These are phyloP conservation scores for Panorpa germanica DNA, from an alignment of 2,888 invertebrate species.

Conservation along the genomic window DNA sequence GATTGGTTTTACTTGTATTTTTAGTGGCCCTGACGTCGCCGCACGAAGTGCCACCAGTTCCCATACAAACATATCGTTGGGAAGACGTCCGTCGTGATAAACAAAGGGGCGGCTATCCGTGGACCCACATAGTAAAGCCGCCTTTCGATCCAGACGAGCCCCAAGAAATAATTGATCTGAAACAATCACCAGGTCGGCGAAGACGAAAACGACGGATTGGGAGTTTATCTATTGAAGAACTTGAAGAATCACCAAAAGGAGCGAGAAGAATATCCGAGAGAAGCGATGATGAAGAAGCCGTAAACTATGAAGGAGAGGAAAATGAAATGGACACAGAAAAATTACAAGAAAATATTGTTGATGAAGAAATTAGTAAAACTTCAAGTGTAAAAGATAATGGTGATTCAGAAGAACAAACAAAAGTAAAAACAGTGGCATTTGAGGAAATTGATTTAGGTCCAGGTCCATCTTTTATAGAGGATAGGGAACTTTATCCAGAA, in stretches of 20 bases:
- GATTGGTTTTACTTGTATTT: too few species aligned
- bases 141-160: constrained; percentile 29
- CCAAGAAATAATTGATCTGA: constrained; percentile 22
- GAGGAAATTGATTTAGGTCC: too few species aligned
- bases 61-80: constrained; percentile 64
- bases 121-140: constrained; percentile 57
- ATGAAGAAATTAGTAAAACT: constrained; percentile 25
- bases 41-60: constrained; percentile 38
- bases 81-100: constrained; percentile 55
- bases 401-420: too few species aligned
- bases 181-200: constrained; percentile 11
- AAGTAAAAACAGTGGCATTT: too few species aligned
- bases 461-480: too few species aligned
- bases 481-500: too few species aligned
- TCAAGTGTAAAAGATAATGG: constrained; percentile 23
- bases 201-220: constrained; percentile 19
- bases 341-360: constrained; percentile 23
- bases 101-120: constrained; percentile 57
- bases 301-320: background rate
- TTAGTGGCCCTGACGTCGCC: too few species aligned
- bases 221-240: constrained; percentile 14
- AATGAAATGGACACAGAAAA: constrained; percentile 18
- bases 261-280: too few species aligned
- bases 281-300: background rate
- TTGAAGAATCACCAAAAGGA: constrained; percentile 23